These are phyloP conservation scores for Sternotherus odoratus DNA, from an alignment of 2,797 vertebrate species.

Conservation along the genomic window DNA sequence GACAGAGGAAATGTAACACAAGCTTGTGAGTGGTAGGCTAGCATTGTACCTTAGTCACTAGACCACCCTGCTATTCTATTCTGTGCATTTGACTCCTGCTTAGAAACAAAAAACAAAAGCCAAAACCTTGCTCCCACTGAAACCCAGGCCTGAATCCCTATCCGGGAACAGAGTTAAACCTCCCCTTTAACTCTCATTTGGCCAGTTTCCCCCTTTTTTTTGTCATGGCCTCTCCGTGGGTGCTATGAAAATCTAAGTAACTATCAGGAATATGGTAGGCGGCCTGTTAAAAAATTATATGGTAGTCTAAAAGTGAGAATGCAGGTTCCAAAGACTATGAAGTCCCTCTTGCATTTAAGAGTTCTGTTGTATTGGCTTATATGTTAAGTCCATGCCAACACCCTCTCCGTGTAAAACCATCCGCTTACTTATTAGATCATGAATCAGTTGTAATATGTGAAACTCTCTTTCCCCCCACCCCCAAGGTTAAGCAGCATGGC, in stretches of 20 bases:
- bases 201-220: neutral
- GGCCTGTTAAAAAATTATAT: constrained; percentile 27
- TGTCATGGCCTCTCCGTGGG: constrained; percentile 36
- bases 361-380: neutral
- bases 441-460: constrained; percentile 14
- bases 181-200: constrained; percentile 21
- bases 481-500: neutral
- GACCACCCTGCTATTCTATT: neutral
- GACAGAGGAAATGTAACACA: neutral
- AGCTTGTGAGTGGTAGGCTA: neutral
- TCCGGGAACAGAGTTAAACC: neutral
- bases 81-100: neutral
- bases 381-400: neutral
- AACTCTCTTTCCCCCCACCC: neutral
- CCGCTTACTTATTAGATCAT: constrained; percentile 25
- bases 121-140: neutral
- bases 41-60: neutral
- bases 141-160: neutral
- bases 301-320: constrained; percentile 17
- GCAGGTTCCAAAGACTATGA: constrained; percentile 44
- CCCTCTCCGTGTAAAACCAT: constrained; percentile 28
- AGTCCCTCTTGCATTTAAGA: constrained; percentile 1
- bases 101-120: neutral
- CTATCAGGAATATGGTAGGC: neutral
- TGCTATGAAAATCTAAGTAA: neutral